Base-by-base conservation (phyloP, 2,888 invertebrate genomes). In the Drosophila mayaguana region DNA sequence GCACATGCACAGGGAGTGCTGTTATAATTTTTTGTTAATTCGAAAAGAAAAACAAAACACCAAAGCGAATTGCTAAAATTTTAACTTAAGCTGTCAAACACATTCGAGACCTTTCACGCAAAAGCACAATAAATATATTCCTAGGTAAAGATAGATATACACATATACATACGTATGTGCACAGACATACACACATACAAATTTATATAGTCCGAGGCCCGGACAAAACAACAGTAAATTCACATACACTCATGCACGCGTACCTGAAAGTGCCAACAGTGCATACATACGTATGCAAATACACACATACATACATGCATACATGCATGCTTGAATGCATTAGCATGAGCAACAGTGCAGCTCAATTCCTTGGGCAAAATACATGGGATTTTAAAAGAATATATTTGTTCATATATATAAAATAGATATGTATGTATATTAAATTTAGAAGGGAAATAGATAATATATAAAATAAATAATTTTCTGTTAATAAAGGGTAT, bases 61-160 rank as follows among this genome's bases (percentile, higher is more conserved):
- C 59, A 16, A 6, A 59, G 16, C 38, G 48, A 59, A 59, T 28
- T 38, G n/a, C 5, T 48, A 4, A 25, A 60, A 34, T 34, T 61
- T 42, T 18, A 62, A 25, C 42, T 45, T 20, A 25, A 60, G 16
- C 25, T 18, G 20, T 45, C 36, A 25, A 46, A 45, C n/a, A 38
- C 18, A 42, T 57, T 25, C 57, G 43, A 34, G 59, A 36, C 59
- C 34, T 59, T 62, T 62, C 25, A 42, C n/a, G 28, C 25, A 38
- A 60, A 46, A 18, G 28, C 16, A 38, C 28, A 36, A 45, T 22
- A 42, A 20, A 43, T 43, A 32, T 42, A 43, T 60, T 46, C 45
- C 36, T 45, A 38, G 61, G 45, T n/a, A 38, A 4, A 45, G 25
- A 4, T 56, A 56, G 43, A 14, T 54, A 54, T 20, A 51, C 42